Evolutionary conservation across 2,888 invertebrate species (phyloP), one percentile per base, ranked within the genome.

Genomic region (Eupithecia subfuscata): DNA sequence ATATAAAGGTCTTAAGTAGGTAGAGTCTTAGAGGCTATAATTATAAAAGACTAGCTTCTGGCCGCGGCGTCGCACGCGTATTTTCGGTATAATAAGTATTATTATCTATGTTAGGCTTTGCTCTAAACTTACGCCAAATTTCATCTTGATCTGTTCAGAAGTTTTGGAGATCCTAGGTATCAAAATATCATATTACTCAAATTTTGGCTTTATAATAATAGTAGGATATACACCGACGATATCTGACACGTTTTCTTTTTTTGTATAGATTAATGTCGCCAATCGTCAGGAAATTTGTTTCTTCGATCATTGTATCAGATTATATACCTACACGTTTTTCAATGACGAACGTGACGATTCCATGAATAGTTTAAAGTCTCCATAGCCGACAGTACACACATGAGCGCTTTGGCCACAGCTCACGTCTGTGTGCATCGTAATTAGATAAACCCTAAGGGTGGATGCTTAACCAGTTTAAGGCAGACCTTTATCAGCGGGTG

Each of bases 381-480:
- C 25, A 25, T 14, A 22, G 43, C 43, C 25, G 43, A 68, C 40
- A 43, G 68, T 68, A 64, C 74, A 77, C 71, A 78, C 74, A 73
- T 77, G 77, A 79, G 77, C 78, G 72, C 68, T 78, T 64, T 77
- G 80, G 80, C 80, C 80, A 80, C 79, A 80, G 80, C 77, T 79
- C 80, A 79, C 78, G 84, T 85, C 79, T 78, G 82, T 80, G 82
- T 78, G 89, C 89, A 89, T 91, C 90, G 94, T 93, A 94, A 95
- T 95, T 93, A 94, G 93, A 92, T 93, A 92, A 92, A 92, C 93
- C 94, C 94, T 89, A 87, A 89, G 93, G 94, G 91, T 89, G 91
- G 92, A 88, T 91, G 90, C 92, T 93, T 92, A 94, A 93, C 92
- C 93, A 90, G 93, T 94, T 94, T 92, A 94, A 92, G 87, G 89